Conservation (phyloP, 2,113 vertebrate genomes). For the Callorhinus ursinus region DNA sequence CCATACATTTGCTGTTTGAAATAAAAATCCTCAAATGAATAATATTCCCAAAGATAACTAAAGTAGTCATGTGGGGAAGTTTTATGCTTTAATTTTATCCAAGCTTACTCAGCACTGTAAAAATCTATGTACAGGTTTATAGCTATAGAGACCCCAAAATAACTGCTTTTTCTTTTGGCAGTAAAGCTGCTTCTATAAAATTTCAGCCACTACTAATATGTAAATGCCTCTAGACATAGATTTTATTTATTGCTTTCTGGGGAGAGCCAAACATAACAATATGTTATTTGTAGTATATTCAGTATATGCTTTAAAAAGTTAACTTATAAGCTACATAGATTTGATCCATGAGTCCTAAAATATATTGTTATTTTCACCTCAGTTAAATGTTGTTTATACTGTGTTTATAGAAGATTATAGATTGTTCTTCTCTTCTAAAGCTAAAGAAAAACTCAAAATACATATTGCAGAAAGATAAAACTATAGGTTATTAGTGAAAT, state of each 20-base stretch:
- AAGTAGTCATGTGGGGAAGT: conserved; percentile 56
- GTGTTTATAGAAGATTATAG: not conserved
- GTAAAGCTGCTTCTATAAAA: conserved; percentile 77
- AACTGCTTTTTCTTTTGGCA: conserved; percentile 63
- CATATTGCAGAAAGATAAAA: not conserved
- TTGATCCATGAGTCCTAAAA: not conserved
- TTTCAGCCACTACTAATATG: conserved; percentile 27
- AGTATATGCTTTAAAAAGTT: not conserved
- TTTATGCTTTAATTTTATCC: conserved; percentile 76
- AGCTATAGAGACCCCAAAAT: conserved; percentile 63
- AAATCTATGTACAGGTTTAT: conserved; percentile 67
- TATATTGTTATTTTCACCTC: not conserved
- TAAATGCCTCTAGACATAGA: conserved; percentile 38
- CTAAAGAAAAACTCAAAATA: not conserved
- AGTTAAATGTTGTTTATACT: not conserved
- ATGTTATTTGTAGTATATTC: not conserved
- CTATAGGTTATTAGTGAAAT: not conserved
- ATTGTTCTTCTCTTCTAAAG: not conserved
- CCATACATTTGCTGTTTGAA: conserved; percentile 64
- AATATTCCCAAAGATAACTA: conserved; percentile 55
- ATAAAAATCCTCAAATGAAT: conserved; percentile 75
- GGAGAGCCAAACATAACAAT: not conserved
- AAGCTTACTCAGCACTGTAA: conserved; percentile 62
- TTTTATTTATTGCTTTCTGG: conserved; percentile 63
- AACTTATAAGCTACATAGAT: not conserved